phyloP scores from a whole-genome alignment of 2,113 vertebrate genomes.

The Pterocles gutturalis region DNA sequence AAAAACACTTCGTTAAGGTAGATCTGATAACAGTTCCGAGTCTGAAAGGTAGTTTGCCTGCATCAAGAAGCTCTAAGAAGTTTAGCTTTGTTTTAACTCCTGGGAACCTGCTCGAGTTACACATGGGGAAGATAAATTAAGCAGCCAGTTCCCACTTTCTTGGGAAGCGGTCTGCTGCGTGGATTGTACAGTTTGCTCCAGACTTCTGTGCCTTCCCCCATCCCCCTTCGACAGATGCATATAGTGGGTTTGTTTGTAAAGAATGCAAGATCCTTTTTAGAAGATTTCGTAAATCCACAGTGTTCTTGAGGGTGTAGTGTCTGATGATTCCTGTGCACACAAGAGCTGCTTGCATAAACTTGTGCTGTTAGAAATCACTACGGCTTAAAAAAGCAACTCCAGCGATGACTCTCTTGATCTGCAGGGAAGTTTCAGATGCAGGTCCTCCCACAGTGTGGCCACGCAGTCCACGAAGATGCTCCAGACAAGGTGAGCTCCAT shows the following conservation, averaged over 20 bases:
- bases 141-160: background rate
- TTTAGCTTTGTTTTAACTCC: background rate
- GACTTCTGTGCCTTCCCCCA: background rate
- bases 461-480: constrained; percentile 97
- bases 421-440: constrained; percentile 99
- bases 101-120: background rate
- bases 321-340: background rate
- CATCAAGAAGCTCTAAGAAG: background rate
- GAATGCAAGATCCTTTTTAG: background rate
- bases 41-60: background rate
- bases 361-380: background rate
- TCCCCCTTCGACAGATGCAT: background rate
- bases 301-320: background rate
- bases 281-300: background rate
- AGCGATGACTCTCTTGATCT: constrained; percentile 3
- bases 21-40: background rate
- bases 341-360: background rate
- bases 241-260: background rate
- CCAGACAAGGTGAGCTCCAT: constrained; percentile 89
- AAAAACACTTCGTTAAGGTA: rapidly evolving
- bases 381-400: background rate
- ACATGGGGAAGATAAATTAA: background rate
- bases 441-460: constrained; percentile 96
- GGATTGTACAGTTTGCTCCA: background rate
- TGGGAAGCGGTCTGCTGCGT: background rate